Percentiles rank a stretch among this genome's conserved stretches.
phyloP scores from a whole-genome alignment of 2,113 vertebrate genomes.

The Verasper variegatus region DNA sequence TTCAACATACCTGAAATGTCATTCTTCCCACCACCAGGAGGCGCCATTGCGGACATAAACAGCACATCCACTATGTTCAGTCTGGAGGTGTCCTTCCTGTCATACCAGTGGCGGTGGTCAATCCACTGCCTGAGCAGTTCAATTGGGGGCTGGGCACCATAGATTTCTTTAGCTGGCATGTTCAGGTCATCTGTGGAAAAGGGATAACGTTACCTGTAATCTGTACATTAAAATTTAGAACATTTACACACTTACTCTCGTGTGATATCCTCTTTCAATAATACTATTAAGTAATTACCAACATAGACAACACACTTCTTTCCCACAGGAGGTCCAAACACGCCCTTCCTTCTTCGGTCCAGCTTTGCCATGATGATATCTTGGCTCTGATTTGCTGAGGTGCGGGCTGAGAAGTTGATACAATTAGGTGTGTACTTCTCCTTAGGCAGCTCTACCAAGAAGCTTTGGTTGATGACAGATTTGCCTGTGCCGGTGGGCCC shows the following conservation, averaged over 20 bases:
- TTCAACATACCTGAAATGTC: slow-evolving; percentile 88
- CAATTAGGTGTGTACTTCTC: slow-evolving; percentile 86
- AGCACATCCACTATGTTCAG: slow-evolving; percentile 85
- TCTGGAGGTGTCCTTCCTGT: slow-evolving; percentile 88
- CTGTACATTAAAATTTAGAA: neutral
- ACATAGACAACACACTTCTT: slow-evolving; percentile 92
- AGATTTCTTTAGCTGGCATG: slow-evolving; percentile 94
- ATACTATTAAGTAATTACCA: slow-evolving; percentile 80
- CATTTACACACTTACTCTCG: neutral
- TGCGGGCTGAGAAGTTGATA: slow-evolving; percentile 94
- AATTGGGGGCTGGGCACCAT: slow-evolving; percentile 93
- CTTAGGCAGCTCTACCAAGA: slow-evolving; percentile 88
- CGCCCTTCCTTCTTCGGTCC: slow-evolving; percentile 88
- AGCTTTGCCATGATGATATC: slow-evolving; percentile 94
- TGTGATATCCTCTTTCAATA: neutral
- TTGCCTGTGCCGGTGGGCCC: slow-evolving; percentile 97
- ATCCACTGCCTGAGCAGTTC: slow-evolving; percentile 92
- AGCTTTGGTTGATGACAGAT: slow-evolving; percentile 90
- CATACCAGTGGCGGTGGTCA: slow-evolving; percentile 94
- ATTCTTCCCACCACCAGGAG: slow-evolving; percentile 93
- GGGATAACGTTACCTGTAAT: neutral
- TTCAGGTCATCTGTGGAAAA: slow-evolving; percentile 89
- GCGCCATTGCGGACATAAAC: slow-evolving; percentile 91
- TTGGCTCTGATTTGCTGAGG: slow-evolving; percentile 91
- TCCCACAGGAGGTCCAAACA: slow-evolving; percentile 89